phyloP scores from a whole-genome alignment of 2,797 vertebrate genomes.

The Schizothorax lantsangensis region DNA sequence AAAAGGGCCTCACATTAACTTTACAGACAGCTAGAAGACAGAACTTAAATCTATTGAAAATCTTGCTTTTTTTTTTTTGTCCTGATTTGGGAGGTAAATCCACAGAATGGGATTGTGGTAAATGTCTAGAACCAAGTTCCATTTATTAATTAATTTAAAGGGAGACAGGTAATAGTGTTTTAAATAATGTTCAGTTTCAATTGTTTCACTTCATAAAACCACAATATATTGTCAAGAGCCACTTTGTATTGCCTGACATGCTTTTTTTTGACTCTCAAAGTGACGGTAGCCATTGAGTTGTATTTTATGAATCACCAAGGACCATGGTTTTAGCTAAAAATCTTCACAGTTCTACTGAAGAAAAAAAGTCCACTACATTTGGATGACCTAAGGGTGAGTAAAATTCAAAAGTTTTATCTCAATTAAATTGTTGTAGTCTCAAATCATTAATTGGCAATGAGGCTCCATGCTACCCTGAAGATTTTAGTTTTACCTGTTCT shows the following conservation, averaged over 20 bases:
- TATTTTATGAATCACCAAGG: background rate
- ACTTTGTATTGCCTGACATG: background rate
- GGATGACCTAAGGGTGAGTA: too few relatives aligned
- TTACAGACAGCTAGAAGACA: background rate
- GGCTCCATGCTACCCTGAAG: background rate
- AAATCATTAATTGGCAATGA: too few relatives aligned
- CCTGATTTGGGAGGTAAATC: background rate
- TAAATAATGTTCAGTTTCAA: background rate
- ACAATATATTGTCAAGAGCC: background rate
- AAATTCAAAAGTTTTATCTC: too few relatives aligned
- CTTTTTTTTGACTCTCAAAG: background rate
- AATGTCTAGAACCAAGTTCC: background rate
- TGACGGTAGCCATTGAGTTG: background rate
- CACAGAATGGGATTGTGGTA: background rate
- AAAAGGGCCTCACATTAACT: background rate
- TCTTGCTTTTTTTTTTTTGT: background rate
- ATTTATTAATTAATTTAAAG: background rate
- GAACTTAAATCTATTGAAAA: background rate
- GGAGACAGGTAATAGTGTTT: background rate
- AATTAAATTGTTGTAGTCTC: too few relatives aligned
- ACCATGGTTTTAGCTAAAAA: background rate
- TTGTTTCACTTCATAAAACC: background rate
- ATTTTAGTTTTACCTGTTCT: background rate
- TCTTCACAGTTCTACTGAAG: background rate
- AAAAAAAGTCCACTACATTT: background rate